Base-by-base conservation (phyloP, 2,113 vertebrate genomes). In the Cheilinus undulatus region DNA sequence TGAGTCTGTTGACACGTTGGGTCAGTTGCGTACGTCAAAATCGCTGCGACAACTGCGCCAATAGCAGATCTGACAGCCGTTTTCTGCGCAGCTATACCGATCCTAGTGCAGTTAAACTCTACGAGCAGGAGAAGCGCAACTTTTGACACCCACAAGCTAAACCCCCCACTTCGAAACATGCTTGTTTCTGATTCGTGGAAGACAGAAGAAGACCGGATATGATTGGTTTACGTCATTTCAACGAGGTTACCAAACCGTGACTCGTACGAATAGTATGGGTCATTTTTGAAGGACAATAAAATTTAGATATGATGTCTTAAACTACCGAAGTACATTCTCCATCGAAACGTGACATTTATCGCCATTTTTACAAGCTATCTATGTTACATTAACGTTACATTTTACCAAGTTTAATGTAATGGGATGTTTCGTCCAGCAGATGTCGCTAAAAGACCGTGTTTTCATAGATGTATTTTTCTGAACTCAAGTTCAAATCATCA, bases 11-110 rank as follows among this genome's bases (percentile, higher is more conserved):
- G 19, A 57, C 53, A 71, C 59, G 13, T 24, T 46, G 36, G 14
- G 0, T 0, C 14, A 9, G 34, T 5, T 5, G 26, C 8, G n/a
- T 7, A 17, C 22, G 11, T 50, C n/a, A 15, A 45, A 24, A 48
- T 9, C 24, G 5, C 15, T 36, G 50, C 1, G 0, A 36, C 61
- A 6, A 7, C 61, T 78, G 76, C 54, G 72, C 60, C 6, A 1
- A 30, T 0, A 2, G 10, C 9, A 59, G 83, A 80, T 85, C 59
- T 80, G 0, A n/a, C 3, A 61, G 4, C 0, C 0, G 1, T 3
- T 0, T 0, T 0, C 1, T 1, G 1, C 0, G 0, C 4, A 1
- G 3, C 45, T 22, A 20, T 0, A 3, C 43, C 30, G 0, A 64
- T 83, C 69, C 58, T 0, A 0, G 2, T 1, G 9, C 3, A 0